Conservation (phyloP, 2,797 vertebrate genomes). For the Melanotaenia boesemani region DNA sequence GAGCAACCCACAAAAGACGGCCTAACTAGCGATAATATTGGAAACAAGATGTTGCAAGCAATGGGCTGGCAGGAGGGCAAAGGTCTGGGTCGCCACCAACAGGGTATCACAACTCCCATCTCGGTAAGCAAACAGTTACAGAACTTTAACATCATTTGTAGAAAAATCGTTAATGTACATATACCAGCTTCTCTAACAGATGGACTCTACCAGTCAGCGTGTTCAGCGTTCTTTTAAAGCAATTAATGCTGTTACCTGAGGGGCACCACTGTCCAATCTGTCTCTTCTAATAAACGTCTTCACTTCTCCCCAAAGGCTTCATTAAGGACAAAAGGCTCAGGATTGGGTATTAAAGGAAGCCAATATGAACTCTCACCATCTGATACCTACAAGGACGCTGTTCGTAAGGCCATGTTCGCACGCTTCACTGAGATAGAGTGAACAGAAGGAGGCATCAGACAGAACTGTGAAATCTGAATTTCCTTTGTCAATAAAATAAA, state of each 20-base stretch:
- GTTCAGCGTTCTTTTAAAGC: constrained; percentile 15
- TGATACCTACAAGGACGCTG: constrained; percentile 92
- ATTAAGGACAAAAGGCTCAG: constrained; percentile 90
- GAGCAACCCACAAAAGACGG: constrained; percentile 97
- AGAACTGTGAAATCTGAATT: background rate
- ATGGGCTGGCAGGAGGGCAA: constrained; percentile 99
- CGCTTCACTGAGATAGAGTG: constrained; percentile 93
- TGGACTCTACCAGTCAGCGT: constrained; percentile 20
- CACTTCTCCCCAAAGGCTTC: constrained; percentile 85
- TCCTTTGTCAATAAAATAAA: constrained; percentile 9
- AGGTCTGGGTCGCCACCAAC: constrained; percentile 94
- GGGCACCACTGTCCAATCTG: constrained; percentile 40
- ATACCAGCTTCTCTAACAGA: constrained; percentile 42
- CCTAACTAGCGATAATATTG: constrained; percentile 96
- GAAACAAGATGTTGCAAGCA: constrained; percentile 98
- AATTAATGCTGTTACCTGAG: constrained; percentile 65
- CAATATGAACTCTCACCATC: constrained; percentile 89
- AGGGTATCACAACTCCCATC: constrained; percentile 95
- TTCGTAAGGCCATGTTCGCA: constrained; percentile 93
- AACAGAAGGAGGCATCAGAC: constrained; percentile 12
- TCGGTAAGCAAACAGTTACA: constrained; percentile 76
- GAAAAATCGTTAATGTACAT: background rate
- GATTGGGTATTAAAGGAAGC: constrained; percentile 92
- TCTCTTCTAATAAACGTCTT: constrained; percentile 52
- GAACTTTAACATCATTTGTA: background rate